Base-by-base conservation (phyloP, 2,888 invertebrate species). In the Suillia variegata region DNA sequence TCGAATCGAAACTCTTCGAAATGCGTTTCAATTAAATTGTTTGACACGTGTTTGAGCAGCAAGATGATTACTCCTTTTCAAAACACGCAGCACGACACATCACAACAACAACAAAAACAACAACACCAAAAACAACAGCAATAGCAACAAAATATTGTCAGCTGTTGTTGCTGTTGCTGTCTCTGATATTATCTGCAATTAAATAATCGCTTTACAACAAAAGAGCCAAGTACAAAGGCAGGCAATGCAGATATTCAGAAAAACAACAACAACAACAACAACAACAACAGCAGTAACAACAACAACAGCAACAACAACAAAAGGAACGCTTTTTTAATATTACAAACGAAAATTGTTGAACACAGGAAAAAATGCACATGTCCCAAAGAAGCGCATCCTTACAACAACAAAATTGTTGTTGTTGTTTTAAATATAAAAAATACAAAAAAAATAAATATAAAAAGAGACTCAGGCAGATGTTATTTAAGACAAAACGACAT, bases 171-270 rank as follows among this genome's bases (percentile, higher is more conserved):
- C 34, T 54, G 21, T 54, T 54, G 42, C 20, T 47, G 45, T n/a
- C 42, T 4, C 15, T 33, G 52, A 52, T 52, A 52, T 52, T 52
- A 52, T 52, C 52, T 52, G 52, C 52, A 52, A 52, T 52, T 52
- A 52, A 52, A 18, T 52, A 33, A 10, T 31, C 52, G 52, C 20
- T 8, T 3, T 5, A 45, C 45, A 45, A 18, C 45, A 45, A 45
- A 38, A 45, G 45, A 18, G 45, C n/a, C n/a, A 45, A 45, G 18
- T 45, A 13, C 6, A n/a, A 38, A 38, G 38, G 38, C 38, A 38
- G 6, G 6, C 12, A 8, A 38, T 38, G 38, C 38, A 13, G 38
- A 8, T 38, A 26, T 38, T 38, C 38, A 38, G 13, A n/a, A n/a
- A n/a, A n/a, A n/a, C n/a, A n/a, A n/a, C n/a, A n/a, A n/a, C n/a